These are phyloP conservation scores for Acanthurus leucopareius DNA, from an alignment of 2,797 vertebrate genomes.

Conservation along the genomic window DNA sequence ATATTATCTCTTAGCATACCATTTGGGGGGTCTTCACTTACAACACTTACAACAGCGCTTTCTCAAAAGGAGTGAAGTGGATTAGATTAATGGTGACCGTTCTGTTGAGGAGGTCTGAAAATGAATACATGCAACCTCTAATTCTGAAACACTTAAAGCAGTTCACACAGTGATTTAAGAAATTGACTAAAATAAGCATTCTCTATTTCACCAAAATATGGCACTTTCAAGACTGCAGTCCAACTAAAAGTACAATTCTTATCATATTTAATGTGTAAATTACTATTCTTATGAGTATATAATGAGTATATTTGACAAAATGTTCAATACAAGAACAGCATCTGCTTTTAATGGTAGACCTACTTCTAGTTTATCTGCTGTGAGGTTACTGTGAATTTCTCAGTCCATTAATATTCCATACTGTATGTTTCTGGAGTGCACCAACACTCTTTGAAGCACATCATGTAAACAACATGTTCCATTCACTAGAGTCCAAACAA, in stretches of 20 bases:
- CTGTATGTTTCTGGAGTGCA: constrained; percentile 34
- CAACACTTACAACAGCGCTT: constrained; percentile 47
- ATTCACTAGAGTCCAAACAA: constrained; percentile 53
- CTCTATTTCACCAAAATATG: neutral
- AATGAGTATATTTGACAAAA: constrained; percentile 7
- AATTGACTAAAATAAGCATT: constrained; percentile 7
- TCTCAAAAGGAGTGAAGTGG: constrained; percentile 33
- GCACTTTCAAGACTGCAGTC: neutral
- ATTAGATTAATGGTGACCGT: constrained; percentile 53
- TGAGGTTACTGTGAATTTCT: constrained; percentile 13
- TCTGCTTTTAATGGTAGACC: constrained; percentile 11
- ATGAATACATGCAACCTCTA: constrained; percentile 15
- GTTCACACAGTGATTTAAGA: neutral
- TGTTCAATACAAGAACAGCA: constrained; percentile 8
- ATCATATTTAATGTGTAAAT: constrained; percentile 5
- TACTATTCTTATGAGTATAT: constrained; percentile 2
- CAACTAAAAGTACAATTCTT: neutral
- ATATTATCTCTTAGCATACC: constrained; percentile 52
- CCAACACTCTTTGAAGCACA: constrained; percentile 48
- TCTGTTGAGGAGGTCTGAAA: constrained; percentile 29
- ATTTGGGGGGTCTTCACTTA: constrained; percentile 54
- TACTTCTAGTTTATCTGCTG: constrained; percentile 13
- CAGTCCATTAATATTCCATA: constrained; percentile 58
- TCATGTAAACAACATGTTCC: constrained; percentile 68
- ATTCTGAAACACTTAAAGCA: constrained; percentile 20